Conservation (phyloP, 2,113 vertebrate genomes). For the Cyanoramphus novaezelandiae region DNA sequence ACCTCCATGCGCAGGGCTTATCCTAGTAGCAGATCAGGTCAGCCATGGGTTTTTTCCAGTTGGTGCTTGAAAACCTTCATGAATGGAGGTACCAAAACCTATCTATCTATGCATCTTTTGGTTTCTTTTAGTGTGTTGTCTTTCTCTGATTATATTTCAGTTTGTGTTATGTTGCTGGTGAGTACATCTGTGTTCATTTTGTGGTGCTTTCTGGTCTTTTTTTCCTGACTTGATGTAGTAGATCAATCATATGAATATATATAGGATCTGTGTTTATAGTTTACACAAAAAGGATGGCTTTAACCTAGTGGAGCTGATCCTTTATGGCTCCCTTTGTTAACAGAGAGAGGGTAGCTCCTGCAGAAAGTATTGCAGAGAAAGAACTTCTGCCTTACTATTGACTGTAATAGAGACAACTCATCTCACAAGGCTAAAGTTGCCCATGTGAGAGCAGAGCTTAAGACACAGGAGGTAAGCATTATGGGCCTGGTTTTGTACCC, state of each 20-base stretch:
- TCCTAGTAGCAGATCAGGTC: neutral
- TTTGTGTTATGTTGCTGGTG: neutral
- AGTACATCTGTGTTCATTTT: neutral
- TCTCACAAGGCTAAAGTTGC: neutral
- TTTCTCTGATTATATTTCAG: neutral
- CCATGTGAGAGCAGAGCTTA: neutral
- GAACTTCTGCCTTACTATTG: neutral
- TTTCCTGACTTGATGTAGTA: neutral
- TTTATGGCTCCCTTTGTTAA: neutral
- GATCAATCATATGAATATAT: neutral
- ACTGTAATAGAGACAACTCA: neutral
- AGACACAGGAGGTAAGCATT: neutral
- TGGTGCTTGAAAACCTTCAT: neutral
- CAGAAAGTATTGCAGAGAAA: neutral
- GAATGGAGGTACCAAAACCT: neutral
- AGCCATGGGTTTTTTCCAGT: accelerated
- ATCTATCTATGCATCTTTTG: neutral
- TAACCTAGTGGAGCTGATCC: neutral
- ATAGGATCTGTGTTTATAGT: neutral
- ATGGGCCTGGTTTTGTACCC: neutral
- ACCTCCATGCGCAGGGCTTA: neutral
- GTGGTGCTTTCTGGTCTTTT: neutral
- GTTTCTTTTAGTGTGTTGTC: neutral
- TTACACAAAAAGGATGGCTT: neutral
- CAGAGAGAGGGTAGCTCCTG: neutral